These are phyloP conservation scores for Bactericera cockerelli DNA, from an alignment of 1,140 invertebrate species.

Conservation along the genomic window DNA sequence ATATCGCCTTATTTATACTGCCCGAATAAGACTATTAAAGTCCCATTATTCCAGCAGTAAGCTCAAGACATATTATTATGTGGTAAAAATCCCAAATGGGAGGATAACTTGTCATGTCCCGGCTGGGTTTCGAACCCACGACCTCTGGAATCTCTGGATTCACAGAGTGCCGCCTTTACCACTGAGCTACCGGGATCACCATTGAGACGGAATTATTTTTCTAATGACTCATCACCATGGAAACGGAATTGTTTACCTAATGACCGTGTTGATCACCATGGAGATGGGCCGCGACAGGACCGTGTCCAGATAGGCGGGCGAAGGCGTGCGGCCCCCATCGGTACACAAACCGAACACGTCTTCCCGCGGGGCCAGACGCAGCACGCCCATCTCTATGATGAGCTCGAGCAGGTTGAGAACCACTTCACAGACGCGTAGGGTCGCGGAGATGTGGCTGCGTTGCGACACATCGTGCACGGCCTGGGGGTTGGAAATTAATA, in stretches of 20 bases:
- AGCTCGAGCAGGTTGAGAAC: conserved; percentile 79
- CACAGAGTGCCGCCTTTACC: not conserved
- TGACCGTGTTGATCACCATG: conserved; percentile 1
- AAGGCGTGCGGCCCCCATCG: not conserved
- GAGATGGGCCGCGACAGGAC: not conserved
- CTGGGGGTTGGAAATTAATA: conserved; percentile 31
- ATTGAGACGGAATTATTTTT: too few relatives aligned
- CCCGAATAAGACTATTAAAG: not conserved
- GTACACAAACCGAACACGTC: not conserved
- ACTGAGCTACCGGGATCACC: not conserved
- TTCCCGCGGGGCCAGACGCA: conserved; percentile 35
- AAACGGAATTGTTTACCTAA: too few relatives aligned
- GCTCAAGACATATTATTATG: too few relatives aligned
- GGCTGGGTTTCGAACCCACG: too few relatives aligned
- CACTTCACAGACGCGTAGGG: conserved; percentile 72
- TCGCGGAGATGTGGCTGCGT: conserved; percentile 56
- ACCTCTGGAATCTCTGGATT: too few relatives aligned
- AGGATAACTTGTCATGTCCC: too few relatives aligned
- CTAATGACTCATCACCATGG: too few relatives aligned
- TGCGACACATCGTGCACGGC: conserved; percentile 72
- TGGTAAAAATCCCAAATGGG: too few relatives aligned
- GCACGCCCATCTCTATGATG: conserved; percentile 71
- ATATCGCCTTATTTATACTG: not conserved
- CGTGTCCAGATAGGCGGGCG: not conserved
- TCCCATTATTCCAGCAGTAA: too few relatives aligned